Evolutionary conservation across 2,888 invertebrate genomes (phyloP), one percentile per base, ranked within the genome.

Genomic region (Hypena proboscidalis): DNA sequence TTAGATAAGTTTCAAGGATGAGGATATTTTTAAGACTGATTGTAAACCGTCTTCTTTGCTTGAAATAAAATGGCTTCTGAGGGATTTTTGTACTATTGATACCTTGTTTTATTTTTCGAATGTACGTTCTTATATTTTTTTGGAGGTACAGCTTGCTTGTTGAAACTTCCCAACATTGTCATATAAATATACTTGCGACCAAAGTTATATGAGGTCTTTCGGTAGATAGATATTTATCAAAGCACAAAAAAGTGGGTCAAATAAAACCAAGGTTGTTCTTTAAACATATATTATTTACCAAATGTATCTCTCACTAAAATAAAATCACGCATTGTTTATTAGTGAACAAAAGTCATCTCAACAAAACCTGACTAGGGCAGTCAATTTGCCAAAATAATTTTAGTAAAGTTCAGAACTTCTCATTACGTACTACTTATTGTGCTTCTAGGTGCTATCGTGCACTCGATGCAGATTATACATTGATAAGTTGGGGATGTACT

Each of bases 301-400:
- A 80, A 70, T 66, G 69, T 70, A 68, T 67, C 47, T 82, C 79
- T 85, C 80, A 84, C 80, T 85, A 77, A 83, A 81, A 76, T 77
- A 73, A 81, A 84, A 85, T 87, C 87, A 85, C 85, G 47, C 72
- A 71, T 74, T 46, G 47, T 66, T 67, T 59, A 61, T 66, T 70
- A 68, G 58, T 66, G 67, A 69, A 76, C 69, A 66, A 65, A 72
- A 67, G 61, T 57, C 52, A 35, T 63, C 60, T 70, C 61, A 74
- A 78, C 72, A 77, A 70, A 74, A 70, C 68, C 65, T 81, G 86
- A 86, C 87, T 86, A 86, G 85, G 76, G 67, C 70, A 78, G 75
- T 71, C 73, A 71, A 70, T 54, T 46, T 65, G 69, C 70, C 67
- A 63, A 63, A 60, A 66, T 41, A 54, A 54, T 54, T 56, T 46